A percentile compares a stretch with the other conserved stretches of the same genome.
These are phyloP conservation scores for Allophyes oxyacanthae DNA, from an alignment of 2,888 invertebrate genomes.

Conservation along the genomic window DNA sequence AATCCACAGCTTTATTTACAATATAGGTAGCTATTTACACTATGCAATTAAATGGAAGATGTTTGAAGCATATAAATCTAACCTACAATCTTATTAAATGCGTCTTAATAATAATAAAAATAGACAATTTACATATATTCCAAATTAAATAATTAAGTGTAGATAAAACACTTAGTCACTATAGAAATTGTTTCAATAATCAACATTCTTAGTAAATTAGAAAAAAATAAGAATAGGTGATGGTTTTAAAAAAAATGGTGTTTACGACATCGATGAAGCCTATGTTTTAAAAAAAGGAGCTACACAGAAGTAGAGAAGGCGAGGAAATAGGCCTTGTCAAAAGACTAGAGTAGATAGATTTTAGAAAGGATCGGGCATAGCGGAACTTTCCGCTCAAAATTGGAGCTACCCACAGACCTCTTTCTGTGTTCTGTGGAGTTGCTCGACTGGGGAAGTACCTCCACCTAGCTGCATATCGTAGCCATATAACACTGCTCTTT, in stretches of 20 bases:
- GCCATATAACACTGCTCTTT: no score
- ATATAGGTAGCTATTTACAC: conserved; percentile 58
- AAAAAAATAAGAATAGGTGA: conserved; percentile 14
- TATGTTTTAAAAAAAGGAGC: background rate
- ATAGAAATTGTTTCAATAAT: conserved; percentile 19
- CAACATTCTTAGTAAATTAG: conserved; percentile 6
- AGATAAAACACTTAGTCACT: conserved; percentile 19
- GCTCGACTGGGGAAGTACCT: no score
- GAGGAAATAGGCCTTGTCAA: no score
- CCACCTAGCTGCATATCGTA: no score
- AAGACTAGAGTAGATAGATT: no score
- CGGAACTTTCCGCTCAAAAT: no score
- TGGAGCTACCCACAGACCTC: no score
- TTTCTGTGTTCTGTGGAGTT: no score
- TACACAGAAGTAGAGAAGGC: conserved; percentile 4
- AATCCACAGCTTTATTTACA: conserved; percentile 61
- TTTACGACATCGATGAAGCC: conserved; percentile 33
- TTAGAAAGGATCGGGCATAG: no score
- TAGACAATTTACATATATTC: conserved; percentile 35
- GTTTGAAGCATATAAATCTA: conserved; percentile 43
- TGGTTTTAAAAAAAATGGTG: conserved; percentile 28
- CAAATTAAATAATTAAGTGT: conserved; percentile 30
- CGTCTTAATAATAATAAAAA: conserved; percentile 42
- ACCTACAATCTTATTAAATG: conserved; percentile 53
- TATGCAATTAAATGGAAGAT: conserved; percentile 57